Base-by-base conservation (phyloP, 1,140 invertebrate species). In the Drosophila auraria region DNA sequence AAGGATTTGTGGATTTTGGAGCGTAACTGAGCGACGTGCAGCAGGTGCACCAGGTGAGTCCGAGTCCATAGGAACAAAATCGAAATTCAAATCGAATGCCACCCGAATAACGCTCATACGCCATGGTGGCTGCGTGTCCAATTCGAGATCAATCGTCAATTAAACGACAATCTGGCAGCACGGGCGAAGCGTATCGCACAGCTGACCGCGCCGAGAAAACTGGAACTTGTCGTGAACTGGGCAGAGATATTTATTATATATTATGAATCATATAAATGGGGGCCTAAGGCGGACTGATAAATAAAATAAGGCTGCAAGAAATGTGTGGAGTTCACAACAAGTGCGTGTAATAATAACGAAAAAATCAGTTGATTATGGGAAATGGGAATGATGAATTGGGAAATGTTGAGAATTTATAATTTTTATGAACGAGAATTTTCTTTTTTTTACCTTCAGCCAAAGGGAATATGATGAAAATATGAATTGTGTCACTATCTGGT, bases 1-100 rank as follows among this genome's bases (percentile, higher is more conserved):
- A 92, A 92, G 83, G 90, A 92, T 87, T 92, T 92, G 86, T 92
- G 90, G 90, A 92, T 92, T 87, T 87, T 92, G 73, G 70, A 87
- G 58, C 77, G 66, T 63, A 62, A 74, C 61, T 89, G 78, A 87
- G 58, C 47, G 42, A 44, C 70, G 36, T 79, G 82, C 80, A 80
- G 65, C 77, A 89, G 77, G 63, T 82, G 84, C 84, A 89, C 84
- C 71, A 89, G 84, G 84, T 89, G 57, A 87, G 83, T 36, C 4
- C 0, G 57, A 87, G 83, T 36, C 4, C 0, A 56, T n/a, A n/a
- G 23, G 49, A 30, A 14, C 20, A 23, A 49, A 44, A 30, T 25
- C 12, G 5, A 49, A 38, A 51, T 11, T 33, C 12, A 12, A 15
- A 36, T 44, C 36, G 30, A 53, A 42, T 44, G 56, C 59, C 36